A percentile compares a stretch with the other conserved stretches of the same genome.
These are phyloP conservation scores for Ciona savignyi DNA, from an alignment of 23 tunicate genomes.

Conservation along the genomic window DNA sequence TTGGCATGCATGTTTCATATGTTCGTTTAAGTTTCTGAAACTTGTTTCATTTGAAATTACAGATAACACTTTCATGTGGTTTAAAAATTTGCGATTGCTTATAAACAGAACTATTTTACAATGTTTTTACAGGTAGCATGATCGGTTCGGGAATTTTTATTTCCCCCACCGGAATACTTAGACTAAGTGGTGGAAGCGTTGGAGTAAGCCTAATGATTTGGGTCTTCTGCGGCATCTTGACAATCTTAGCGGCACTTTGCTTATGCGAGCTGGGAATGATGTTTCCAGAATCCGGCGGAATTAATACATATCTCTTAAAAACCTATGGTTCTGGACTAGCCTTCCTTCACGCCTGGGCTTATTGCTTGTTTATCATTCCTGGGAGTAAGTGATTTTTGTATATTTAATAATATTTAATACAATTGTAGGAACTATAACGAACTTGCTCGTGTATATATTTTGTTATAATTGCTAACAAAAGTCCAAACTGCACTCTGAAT, in stretches of 20 bases:
- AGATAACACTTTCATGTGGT: too few species aligned
- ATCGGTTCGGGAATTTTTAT: constrained; percentile 36
- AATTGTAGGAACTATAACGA: too few species aligned
- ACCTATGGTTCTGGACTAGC: background rate
- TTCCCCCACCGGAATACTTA: constrained; percentile 28
- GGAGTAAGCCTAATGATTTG: constrained; percentile 26
- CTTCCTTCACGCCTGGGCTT: background rate
- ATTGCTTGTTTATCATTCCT: background rate
- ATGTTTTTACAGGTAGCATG: constrained; percentile 27
- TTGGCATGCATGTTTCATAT: too few species aligned
- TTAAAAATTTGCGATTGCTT: too few species aligned
- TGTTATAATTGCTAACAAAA: too few species aligned
- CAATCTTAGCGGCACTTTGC: constrained; percentile 14
- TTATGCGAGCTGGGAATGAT: constrained; percentile 14
- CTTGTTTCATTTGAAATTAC: too few species aligned
- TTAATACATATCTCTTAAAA: constrained; percentile 6
- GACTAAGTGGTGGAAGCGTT: constrained; percentile 13
- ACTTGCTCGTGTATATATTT: too few species aligned
- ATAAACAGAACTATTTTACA: too few species aligned
- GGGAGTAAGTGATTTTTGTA: background rate
- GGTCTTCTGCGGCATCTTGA: constrained; percentile 26
- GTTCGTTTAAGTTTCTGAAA: too few species aligned
- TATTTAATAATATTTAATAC: too few species aligned
- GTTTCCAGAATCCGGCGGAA: constrained; percentile 24
- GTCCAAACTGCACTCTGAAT: too few species aligned